Evolutionary conservation across 2,113 vertebrate species (phyloP), one percentile per base, ranked within the genome.

Genomic region (Crotalus viridis): DNA sequence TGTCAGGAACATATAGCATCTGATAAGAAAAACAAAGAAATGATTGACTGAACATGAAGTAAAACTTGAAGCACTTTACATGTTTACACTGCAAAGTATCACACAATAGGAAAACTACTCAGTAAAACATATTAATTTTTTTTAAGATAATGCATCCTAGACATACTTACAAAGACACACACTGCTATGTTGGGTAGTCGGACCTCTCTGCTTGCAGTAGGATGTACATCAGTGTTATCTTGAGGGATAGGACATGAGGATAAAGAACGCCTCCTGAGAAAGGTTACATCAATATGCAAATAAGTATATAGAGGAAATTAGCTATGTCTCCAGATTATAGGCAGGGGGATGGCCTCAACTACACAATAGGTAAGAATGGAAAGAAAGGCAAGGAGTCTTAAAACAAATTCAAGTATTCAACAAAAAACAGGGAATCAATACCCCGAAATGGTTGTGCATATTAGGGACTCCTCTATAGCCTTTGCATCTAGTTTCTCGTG

Each of bases 131-230:
- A 13, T 64, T 87, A 4, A 0, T 91, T 93, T 93, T 93, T 93
- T 61, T 13, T 33, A 93, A 55, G 64, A 21, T 22, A 93, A 26
- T 5, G 48, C 87, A 19, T 13, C 52, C 57, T 81, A 69, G 15
- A 87, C 0, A 39, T 96, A 99, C 99, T 99, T 95, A 99, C 99
- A 85, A 99, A 99, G 51, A 98, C 96, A 89, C 98, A 99, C 13
- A 98, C 91, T 0, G 99, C 99, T 0, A 98, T 98, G 24, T 98
- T 98, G 4, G 99, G 99, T 81, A 99, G 98, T n/a, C 99, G 97
- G 90, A 99, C 98, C 89, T 99, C 99, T 1, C 98, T 97, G 91
- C 97, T 97, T 22, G 96, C 96, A 64, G 98, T 98, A 5, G 98
- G 96, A 3, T 97, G 98, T 0, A 97, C 55, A 28, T 99, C 99